These are phyloP conservation scores for Microctonus aethiopoides DNA, from an alignment of 2,888 invertebrate genomes.

Conservation along the genomic window DNA sequence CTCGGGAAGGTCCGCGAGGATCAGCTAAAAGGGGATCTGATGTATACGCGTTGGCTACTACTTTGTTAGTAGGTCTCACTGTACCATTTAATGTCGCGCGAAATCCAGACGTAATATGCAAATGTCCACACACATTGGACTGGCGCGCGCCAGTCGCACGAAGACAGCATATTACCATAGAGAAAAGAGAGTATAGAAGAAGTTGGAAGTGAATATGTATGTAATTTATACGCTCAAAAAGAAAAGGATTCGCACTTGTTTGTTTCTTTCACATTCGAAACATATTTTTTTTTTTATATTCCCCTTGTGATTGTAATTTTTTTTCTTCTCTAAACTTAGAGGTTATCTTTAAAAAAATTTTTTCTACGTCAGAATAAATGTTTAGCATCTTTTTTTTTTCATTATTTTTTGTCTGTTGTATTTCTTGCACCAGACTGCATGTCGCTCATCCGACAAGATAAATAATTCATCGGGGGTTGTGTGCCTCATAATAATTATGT, in stretches of 20 bases:
- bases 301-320: conserved; percentile 22
- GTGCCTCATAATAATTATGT: conserved; percentile 67
- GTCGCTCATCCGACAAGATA: conserved; percentile 57
- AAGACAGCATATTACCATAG: conserved; percentile 15
- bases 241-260: conserved; percentile 48
- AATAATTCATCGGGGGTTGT: conserved; percentile 66
- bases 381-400: conserved; percentile 8
- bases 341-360: conserved; percentile 32
- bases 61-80: conserved; percentile 49
- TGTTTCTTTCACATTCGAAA: conserved; percentile 23
- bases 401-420: conserved; percentile 33
- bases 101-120: conserved; percentile 60
- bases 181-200: background rate
- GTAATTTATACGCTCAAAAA: conserved; percentile 47
- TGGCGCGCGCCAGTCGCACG: conserved; percentile 50
- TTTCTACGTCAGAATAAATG: background rate
- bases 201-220: conserved; percentile 44
- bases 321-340: too few species aligned
- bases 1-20: conserved; percentile 39
- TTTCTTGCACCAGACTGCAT: conserved; percentile 35
- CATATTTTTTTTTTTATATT: conserved; percentile 22
- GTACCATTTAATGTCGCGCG: conserved; percentile 45
- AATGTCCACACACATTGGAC: conserved; percentile 52
- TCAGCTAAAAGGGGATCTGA: conserved; percentile 19
- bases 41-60: conserved; percentile 18